Base-by-base conservation (phyloP, 2,888 invertebrate species). In the Perizoma flavofasciatum region DNA sequence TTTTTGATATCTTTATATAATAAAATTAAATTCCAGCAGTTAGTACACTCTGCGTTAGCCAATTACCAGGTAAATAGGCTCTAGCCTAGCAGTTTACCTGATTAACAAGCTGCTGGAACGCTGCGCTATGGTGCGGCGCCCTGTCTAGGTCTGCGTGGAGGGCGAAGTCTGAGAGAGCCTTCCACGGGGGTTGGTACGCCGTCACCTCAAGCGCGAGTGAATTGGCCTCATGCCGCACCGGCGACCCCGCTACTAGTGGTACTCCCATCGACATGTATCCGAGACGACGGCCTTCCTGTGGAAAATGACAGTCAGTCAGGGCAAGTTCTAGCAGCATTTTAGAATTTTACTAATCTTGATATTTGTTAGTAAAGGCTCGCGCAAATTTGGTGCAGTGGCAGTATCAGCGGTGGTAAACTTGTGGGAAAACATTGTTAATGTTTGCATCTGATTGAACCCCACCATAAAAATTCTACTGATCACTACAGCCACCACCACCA, bases 101-200 rank as follows among this genome's bases (percentile, higher is more conserved):
- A 88, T 97, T 98, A 77, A 99, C 98, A 75, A 99, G 94, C 85
- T 98, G 98, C 85, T 98, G 98, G 90, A 98, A 99, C 72, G 98
- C 98, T 9, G 98, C 97, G 60, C 95, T 95, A 72, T 95, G 95
- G 41, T 97, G 96, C 78, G 97, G 97, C 67, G 97, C 97, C 56
- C 97, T 92, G 76, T 98, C 98, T 62, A 98, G 93, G 88, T 98
- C 98, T 6, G 98, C 97, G 85, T 98, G 98, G 73, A 98, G 94
- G 66, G 98, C 98, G 92, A 98, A 98, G 89, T 98, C 98, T 56
- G 97, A 96, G 55, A 98, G 95, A 65, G 98, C 98, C 92, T 98
- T 98, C 99, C 98, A 99, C 44, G 97, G 98, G 56, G 98, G 98
- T 89, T 98, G 98, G 93, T 98, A 99, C 69, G 98, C 97, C 64